A percentile compares a stretch with the other conserved stretches of the same genome.
phyloP scores from a whole-genome alignment of 2,113 vertebrate genomes.

The Euleptes europaea region DNA sequence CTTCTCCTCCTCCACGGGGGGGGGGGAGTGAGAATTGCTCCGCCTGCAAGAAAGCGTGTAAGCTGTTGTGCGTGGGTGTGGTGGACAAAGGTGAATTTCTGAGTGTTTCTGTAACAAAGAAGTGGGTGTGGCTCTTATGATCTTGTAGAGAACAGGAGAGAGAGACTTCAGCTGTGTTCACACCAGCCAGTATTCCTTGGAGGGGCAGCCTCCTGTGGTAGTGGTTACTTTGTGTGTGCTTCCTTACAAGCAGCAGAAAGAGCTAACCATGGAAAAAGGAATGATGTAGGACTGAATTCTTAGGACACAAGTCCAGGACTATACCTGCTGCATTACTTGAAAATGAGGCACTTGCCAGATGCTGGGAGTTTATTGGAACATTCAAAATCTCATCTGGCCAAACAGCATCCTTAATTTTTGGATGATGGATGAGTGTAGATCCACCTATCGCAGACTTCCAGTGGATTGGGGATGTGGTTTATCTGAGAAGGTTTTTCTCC shows the following conservation, averaged over 20 bases:
- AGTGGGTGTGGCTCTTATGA: neutral
- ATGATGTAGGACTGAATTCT: neutral
- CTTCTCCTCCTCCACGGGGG: neutral
- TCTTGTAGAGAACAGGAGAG: neutral
- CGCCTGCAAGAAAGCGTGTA: slow-evolving; percentile 1
- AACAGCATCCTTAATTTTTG: neutral
- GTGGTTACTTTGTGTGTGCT: neutral
- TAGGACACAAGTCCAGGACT: neutral
- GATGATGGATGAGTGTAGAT: neutral
- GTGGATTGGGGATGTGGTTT: neutral
- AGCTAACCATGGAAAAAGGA: neutral
- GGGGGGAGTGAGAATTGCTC: neutral
- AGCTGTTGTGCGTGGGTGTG: neutral
- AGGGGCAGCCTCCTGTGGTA: neutral
- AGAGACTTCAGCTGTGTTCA: neutral
- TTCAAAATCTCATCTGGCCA: neutral
- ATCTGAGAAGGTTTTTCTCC: neutral
- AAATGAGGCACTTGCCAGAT: neutral
- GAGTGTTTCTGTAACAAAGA: neutral
- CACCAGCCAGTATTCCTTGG: neutral
- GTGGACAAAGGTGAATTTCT: neutral
- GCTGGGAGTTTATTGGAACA: no score
- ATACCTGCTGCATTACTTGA: neutral
- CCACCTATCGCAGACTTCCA: neutral
- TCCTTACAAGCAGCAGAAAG: neutral